A percentile compares a stretch with the other conserved stretches of the same genome.
Conservation (phyloP, 2,797 vertebrate genomes). For the Anableps anableps region DNA sequence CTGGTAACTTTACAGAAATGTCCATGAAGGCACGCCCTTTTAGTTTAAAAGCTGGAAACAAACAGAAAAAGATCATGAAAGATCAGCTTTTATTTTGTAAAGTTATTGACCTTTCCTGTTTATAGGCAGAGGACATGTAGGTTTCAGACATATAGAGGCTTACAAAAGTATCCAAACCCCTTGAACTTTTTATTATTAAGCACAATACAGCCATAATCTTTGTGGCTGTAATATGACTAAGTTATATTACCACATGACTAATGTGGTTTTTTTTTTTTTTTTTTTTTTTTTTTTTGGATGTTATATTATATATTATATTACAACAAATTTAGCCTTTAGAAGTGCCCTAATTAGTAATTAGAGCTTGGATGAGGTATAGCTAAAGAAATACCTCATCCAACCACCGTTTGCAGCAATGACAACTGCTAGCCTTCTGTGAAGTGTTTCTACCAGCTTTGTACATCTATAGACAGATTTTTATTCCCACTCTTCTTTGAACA, state of each 20-base stretch:
- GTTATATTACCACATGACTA: no score
- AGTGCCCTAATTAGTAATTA: neutral
- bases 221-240: no score
- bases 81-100: slow-evolving; percentile 1
- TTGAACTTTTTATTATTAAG: slow-evolving; percentile 8
- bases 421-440: neutral
- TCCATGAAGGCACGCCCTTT: neutral
- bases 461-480: neutral
- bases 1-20: slow-evolving; percentile 16
- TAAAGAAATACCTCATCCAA: neutral
- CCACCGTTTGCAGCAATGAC: no score
- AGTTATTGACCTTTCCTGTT: neutral
- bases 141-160: slow-evolving; percentile 13
- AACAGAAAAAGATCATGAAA: neutral
- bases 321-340: neutral
- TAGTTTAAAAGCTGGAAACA: neutral
- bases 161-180: slow-evolving; percentile 11
- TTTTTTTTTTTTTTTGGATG: no score
- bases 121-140: neutral
- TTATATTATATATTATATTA: no score
- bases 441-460: neutral
- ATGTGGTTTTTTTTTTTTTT: no score
- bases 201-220: neutral
- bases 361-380: neutral
- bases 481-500: no score